Evolutionary conservation across 1,140 invertebrate genomes (phyloP), one percentile per base, ranked within the genome.

Genomic region (Gryllus bimaculatus): DNA sequence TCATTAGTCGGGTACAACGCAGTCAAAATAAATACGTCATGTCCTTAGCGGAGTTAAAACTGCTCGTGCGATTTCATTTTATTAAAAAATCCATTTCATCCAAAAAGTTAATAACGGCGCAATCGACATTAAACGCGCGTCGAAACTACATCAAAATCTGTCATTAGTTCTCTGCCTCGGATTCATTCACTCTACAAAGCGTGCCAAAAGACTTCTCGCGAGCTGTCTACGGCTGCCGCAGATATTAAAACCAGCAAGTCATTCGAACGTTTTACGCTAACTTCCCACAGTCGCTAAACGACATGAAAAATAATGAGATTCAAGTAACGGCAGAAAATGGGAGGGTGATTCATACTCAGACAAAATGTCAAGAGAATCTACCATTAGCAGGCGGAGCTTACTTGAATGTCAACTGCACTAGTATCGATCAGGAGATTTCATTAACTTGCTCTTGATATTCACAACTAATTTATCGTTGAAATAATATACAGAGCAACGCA

Each of bases 31-130:
- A 66, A 66, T 66, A 66, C 18, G 54, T 66, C 54, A 66, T 66
- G 54, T 66, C 54, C 18, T 66, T 66, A 13, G 54, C 18, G 54
- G 54, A 66, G 54, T 13, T 66, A 66, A 66, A 66, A 66, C 54
- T 18, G 18, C 54, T 18, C 54, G 54, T 66, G 54, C 54, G 54
- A 66, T 66, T 66, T 18, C 54, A 66, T 66, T 66, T 66, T 66
- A 66, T 66, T 66, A 66, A 66, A 66, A 66, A 66, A 66, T 66
- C 54, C 54, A 66, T 66, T 66, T 66, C 54, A 66, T 66, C 54
- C 54, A 66, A 66, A 66, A 66, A 66, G 54, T 66, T 66, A 66
- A 10, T 66, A 66, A 66, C 54, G 54, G 7, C 54, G 54, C 54
- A 66, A 66, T 66, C 54, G 18, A 66, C 54, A 66, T 18, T 66